Evolutionary conservation across 2,113 vertebrate genomes (phyloP).

Genomic region (Laterallus jamaicensis): DNA sequence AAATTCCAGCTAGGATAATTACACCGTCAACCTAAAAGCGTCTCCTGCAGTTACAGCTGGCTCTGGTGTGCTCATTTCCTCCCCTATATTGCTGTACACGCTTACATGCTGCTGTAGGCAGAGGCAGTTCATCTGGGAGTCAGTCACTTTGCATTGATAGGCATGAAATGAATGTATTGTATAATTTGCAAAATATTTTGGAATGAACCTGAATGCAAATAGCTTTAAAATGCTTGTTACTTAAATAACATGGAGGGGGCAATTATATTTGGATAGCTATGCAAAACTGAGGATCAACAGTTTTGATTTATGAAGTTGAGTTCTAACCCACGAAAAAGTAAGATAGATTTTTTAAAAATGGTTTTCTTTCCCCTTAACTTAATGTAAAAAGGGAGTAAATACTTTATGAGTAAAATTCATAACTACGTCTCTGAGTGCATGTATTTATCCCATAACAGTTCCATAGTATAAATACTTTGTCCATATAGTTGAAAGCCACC

Average conservation of each 20-base stretch:
- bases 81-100: neutral
- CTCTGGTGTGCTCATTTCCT: neutral
- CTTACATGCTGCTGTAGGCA: neutral
- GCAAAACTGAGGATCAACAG: neutral
- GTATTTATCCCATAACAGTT: neutral
- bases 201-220: neutral
- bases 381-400: neutral
- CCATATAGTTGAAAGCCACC: neutral
- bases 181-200: neutral
- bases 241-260: neutral
- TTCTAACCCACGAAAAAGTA: neutral
- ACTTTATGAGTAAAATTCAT: neutral
- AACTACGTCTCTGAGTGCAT: neutral
- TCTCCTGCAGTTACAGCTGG: neutral
- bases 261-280: neutral
- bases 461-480: neutral
- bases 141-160: neutral
- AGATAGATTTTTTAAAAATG: neutral
- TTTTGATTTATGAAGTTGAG: neutral
- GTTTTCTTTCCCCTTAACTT: neutral
- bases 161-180: neutral
- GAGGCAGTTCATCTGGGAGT: neutral
- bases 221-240: neutral
- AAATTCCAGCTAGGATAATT: constrained; percentile 37
- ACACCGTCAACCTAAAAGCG: neutral